phyloP scores from a whole-genome alignment of 2,888 invertebrate genomes.

The Melanchra persicariae region DNA sequence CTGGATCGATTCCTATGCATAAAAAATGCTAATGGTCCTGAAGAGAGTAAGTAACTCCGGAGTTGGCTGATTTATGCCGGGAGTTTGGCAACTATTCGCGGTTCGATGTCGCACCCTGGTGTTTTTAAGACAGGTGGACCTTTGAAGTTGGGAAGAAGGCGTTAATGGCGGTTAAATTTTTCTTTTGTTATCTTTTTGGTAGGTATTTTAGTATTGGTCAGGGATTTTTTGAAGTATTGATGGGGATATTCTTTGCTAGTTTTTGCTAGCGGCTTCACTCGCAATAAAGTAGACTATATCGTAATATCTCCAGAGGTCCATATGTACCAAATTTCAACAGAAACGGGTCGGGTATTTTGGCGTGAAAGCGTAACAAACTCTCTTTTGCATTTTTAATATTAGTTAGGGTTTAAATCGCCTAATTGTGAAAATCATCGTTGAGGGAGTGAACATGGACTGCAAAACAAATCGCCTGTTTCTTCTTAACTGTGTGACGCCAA shows the following conservation, averaged over 20 bases:
- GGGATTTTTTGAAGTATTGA: not conserved
- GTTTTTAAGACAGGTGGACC: conserved; percentile 79
- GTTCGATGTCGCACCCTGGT: conserved; percentile 76
- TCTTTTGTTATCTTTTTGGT: conserved; percentile 55
- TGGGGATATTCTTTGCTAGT: not conserved
- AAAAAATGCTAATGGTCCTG: conserved; percentile 90
- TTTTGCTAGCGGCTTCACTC: too few relatives aligned
- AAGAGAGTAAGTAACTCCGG: conserved; percentile 83
- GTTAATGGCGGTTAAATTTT: conserved; percentile 57
- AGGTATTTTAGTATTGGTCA: conserved; percentile 19
- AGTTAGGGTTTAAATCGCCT: too few relatives aligned
- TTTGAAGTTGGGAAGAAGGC: conserved; percentile 47
- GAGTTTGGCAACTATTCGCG: conserved; percentile 79
- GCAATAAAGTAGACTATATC: too few relatives aligned
- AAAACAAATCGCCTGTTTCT: too few relatives aligned
- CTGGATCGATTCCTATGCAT: conserved; percentile 90
- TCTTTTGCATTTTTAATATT: too few relatives aligned
- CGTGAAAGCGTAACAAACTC: too few relatives aligned
- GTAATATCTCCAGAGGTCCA: too few relatives aligned
- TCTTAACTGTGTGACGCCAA: too few relatives aligned
- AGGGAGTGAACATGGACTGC: too few relatives aligned
- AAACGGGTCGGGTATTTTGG: too few relatives aligned
- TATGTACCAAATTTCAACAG: too few relatives aligned
- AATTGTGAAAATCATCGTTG: too few relatives aligned
- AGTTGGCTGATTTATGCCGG: conserved; percentile 87